Evolutionary conservation across 2,797 vertebrate genomes (phyloP).

Genomic region (Vespertilio murinus): DNA sequence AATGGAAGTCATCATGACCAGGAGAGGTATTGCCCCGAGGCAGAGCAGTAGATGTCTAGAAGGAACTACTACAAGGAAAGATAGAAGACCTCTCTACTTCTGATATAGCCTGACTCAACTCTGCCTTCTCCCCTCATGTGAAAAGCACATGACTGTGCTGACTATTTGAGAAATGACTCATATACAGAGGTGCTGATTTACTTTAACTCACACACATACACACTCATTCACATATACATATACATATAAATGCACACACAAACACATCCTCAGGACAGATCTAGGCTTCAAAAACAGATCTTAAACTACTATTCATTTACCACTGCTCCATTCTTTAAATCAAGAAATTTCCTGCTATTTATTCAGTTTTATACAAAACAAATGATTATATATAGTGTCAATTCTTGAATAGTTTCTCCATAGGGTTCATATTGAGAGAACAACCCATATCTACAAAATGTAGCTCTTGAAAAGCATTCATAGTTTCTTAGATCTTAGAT

Average conservation of each 20-base stretch:
- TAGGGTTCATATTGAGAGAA: not conserved
- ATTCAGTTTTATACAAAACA: not conserved
- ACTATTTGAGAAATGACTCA: not conserved
- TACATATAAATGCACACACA: not conserved
- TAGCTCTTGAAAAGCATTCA: slow-evolving; percentile 5
- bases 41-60: not conserved
- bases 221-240: not conserved
- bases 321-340: not conserved
- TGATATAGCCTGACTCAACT: not conserved
- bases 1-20: not conserved
- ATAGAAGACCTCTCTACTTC: not conserved
- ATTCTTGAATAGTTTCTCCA: slow-evolving; percentile 9
- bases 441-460: not conserved
- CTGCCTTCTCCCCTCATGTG: not conserved
- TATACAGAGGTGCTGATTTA: not conserved
- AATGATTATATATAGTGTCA: not conserved
- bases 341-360: not conserved
- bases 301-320: not conserved
- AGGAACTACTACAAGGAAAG: not conserved
- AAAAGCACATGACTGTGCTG: not conserved
- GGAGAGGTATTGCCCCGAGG: no score
- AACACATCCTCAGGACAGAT: not conserved
- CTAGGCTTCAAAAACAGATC: not conserved
- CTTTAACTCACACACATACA: not conserved
- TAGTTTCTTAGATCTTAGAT: not conserved